phyloP scores from a whole-genome alignment of 1,140 invertebrate species.

The Meteorus sp. region DNA sequence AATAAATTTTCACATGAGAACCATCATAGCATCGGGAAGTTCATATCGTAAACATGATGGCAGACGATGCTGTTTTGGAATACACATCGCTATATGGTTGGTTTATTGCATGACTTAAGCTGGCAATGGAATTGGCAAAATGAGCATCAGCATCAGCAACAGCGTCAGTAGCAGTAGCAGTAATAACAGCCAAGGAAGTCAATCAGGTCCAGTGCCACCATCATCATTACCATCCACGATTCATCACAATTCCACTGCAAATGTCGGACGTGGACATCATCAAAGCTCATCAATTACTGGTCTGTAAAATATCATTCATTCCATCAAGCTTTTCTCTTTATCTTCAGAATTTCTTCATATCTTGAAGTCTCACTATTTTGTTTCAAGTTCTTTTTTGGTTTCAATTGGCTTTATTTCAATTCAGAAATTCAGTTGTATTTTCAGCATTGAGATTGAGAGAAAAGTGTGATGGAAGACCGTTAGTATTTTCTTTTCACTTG shows the following conservation, averaged over 20 bases:
- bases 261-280: conserved; percentile 41
- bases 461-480: conserved; percentile 7
- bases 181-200: conserved; percentile 56
- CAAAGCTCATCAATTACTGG: conserved; percentile 50
- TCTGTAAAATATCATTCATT: conserved; percentile 44
- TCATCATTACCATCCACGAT: conserved; percentile 38
- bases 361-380: no score
- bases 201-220: conserved; percentile 43
- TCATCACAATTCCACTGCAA: conserved; percentile 41
- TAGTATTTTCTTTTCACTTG: no score
- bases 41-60: neutral
- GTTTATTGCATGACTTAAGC: conserved; percentile 59
- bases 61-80: conserved; percentile 22
- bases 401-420: neutral
- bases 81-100: conserved; percentile 28
- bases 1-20: no score
- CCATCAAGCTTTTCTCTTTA: conserved; percentile 12
- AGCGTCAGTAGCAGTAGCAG: conserved; percentile 44
- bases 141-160: conserved; percentile 38
- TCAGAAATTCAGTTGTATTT: neutral
- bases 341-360: neutral
- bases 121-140: conserved; percentile 45
- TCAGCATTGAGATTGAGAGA: conserved; percentile 3
- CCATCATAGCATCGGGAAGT: no score
- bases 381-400: no score